Evolutionary conservation across 1,140 invertebrate genomes (phyloP).

Genomic region (Drosophila ironensis): DNA sequence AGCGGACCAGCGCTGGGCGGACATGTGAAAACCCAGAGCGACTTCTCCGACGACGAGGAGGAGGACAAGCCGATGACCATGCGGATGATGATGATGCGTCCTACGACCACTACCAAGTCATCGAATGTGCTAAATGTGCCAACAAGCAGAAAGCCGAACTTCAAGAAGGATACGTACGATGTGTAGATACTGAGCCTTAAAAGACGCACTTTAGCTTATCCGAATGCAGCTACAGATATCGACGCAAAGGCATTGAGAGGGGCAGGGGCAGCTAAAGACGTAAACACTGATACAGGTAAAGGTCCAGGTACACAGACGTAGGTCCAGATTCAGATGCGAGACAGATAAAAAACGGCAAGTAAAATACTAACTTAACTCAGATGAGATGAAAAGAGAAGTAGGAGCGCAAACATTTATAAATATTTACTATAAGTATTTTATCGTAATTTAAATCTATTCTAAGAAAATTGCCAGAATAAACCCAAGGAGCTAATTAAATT

Average conservation of each 20-base stretch:
- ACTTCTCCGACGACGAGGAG: constrained; percentile 80
- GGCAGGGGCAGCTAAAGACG: neutral
- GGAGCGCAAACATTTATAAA: constrained; percentile 64
- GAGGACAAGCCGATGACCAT: constrained; percentile 80
- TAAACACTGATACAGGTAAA: neutral
- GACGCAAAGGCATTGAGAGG: too few species aligned
- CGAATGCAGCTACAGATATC: neutral
- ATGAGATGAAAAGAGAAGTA: neutral
- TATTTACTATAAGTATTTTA: constrained; percentile 73
- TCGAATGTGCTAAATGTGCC: constrained; percentile 78
- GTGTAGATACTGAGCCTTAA: constrained; percentile 63
- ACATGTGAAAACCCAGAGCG: constrained; percentile 74
- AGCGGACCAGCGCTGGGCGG: constrained; percentile 80
- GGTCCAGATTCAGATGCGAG: constrained; percentile 8
- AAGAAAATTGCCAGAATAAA: constrained; percentile 41
- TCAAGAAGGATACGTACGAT: constrained; percentile 79
- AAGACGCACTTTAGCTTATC: neutral
- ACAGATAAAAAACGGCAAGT: constrained; percentile 32
- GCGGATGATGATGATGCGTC: constrained; percentile 71
- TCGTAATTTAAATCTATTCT: constrained; percentile 63
- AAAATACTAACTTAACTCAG: constrained; percentile 11
- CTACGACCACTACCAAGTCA: constrained; percentile 38
- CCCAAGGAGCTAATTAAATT: constrained; percentile 34
- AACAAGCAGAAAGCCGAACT: constrained; percentile 71
- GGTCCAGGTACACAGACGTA: constrained; percentile 3